Percentiles rank a stretch among this genome's conserved stretches.
Conservation (phyloP, 2,888 invertebrate genomes). For the Andrena trimmerana region DNA sequence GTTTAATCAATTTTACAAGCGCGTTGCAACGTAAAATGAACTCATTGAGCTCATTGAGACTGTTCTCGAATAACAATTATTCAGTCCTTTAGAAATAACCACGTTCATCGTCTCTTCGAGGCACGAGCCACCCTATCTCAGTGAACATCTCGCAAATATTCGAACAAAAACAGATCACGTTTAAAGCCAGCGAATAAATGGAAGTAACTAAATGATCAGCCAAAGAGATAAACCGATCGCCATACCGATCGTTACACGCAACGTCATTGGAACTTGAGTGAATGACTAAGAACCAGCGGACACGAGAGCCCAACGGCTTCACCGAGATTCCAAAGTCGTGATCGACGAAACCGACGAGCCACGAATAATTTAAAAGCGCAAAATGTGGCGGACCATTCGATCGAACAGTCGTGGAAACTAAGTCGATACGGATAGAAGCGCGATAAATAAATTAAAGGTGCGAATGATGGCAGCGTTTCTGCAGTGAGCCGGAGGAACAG, state of each 20-base stretch:
- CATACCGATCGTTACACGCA: neutral
- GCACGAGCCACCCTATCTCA: too few relatives aligned
- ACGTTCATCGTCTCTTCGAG: neutral
- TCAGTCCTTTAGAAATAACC: too few relatives aligned
- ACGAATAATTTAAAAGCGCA: neutral
- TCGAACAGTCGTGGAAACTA: neutral
- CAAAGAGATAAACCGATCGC: neutral
- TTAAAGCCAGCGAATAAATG: neutral
- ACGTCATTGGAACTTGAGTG: neutral
- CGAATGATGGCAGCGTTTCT: too few relatives aligned
- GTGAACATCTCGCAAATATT: too few relatives aligned
- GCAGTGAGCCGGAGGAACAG: too few relatives aligned
- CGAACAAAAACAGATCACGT: too few relatives aligned
- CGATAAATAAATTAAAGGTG: neutral
- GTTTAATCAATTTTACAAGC: constrained; percentile 1
- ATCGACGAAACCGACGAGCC: too few relatives aligned
- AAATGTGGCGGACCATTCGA: neutral
- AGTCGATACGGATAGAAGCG: neutral
- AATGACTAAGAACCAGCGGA: neutral
- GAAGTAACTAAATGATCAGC: neutral
- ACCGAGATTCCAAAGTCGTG: too few relatives aligned
- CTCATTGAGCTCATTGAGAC: neutral
- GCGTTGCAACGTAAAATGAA: neutral
- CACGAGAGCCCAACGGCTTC: neutral
- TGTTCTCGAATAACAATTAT: constrained; percentile 11